These are phyloP conservation scores for Regulus satrapa DNA, from an alignment of 2,113 vertebrate species.

Conservation along the genomic window DNA sequence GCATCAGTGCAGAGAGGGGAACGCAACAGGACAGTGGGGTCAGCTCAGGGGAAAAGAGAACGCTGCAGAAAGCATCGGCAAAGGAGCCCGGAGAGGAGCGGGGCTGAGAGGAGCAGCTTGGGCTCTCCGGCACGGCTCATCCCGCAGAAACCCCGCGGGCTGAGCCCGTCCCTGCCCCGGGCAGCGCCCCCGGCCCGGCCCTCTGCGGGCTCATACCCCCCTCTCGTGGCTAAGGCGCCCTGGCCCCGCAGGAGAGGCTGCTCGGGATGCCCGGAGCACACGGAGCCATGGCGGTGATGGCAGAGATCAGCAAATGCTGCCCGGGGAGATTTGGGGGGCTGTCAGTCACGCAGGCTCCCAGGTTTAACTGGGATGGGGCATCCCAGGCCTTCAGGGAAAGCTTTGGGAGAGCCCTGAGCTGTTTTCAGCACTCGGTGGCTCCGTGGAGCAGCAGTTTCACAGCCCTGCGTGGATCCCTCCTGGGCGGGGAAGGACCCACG, in stretches of 20 bases:
- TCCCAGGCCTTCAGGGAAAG: background rate
- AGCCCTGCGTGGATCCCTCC: background rate
- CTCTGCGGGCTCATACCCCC: background rate
- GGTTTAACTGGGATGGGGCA: background rate
- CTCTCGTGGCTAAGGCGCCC: constrained; percentile 9
- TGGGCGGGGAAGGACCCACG: background rate
- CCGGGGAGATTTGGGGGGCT: too few species aligned
- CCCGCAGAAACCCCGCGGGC: too few species aligned
- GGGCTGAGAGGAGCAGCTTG: too few species aligned
- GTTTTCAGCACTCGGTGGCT: accelerated
- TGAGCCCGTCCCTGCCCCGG: background rate
- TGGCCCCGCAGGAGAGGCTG: accelerated
- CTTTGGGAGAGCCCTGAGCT: background rate
- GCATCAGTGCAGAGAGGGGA: background rate
- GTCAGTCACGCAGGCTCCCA: too few species aligned
- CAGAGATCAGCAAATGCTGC: too few species aligned
- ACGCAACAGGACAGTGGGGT: accelerated
- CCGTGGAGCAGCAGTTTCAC: background rate
- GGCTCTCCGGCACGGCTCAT: too few species aligned
- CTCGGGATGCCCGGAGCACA: too few species aligned
- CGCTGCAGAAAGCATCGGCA: too few species aligned
- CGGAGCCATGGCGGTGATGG: too few species aligned
- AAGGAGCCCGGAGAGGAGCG: too few species aligned
- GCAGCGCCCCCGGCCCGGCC: too few species aligned
- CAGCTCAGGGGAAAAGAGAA: background rate